Evolutionary conservation across 2,797 vertebrate species (phyloP).

Genomic region (Microtus obscurus): DNA sequence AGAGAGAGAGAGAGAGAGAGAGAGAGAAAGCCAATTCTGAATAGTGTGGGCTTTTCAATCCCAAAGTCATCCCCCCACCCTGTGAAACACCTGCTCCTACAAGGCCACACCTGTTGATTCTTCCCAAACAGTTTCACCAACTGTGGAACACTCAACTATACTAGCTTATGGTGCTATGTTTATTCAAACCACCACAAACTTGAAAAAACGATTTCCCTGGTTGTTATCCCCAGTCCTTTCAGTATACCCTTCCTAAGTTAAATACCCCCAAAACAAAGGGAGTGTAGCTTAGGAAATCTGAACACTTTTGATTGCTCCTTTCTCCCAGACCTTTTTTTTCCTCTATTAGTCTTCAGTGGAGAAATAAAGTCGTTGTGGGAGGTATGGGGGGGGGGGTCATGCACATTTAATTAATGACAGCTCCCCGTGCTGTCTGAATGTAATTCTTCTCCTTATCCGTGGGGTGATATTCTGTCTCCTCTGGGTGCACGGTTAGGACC

Average conservation of each 20-base stretch:
- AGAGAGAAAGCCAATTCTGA: not conserved
- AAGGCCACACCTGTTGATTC: not conserved
- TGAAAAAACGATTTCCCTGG: not conserved
- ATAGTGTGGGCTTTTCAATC: not conserved
- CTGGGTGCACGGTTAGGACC: not conserved
- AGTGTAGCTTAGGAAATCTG: not conserved
- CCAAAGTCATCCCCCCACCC: not conserved
- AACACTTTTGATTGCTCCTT: not conserved
- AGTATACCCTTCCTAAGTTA: not conserved
- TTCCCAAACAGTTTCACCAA: not conserved
- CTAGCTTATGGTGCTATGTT: not conserved
- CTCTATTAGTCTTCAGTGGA: conserved; percentile 3
- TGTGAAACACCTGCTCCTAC: not conserved
- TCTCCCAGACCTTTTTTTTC: not conserved
- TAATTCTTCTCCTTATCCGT: not conserved
- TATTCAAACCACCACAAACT: not conserved
- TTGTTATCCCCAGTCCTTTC: not conserved
- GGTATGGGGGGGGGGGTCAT: no score
- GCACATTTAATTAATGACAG: not conserved
- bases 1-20: not conserved
- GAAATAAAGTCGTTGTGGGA: not conserved
- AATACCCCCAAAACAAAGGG: not conserved
- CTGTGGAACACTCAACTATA: not conserved
- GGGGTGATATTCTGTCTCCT: not conserved
- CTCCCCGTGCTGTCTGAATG: not conserved